Conservation (phyloP, 92 coral and sea anemone genomes). For the Muricea muricata region DNA sequence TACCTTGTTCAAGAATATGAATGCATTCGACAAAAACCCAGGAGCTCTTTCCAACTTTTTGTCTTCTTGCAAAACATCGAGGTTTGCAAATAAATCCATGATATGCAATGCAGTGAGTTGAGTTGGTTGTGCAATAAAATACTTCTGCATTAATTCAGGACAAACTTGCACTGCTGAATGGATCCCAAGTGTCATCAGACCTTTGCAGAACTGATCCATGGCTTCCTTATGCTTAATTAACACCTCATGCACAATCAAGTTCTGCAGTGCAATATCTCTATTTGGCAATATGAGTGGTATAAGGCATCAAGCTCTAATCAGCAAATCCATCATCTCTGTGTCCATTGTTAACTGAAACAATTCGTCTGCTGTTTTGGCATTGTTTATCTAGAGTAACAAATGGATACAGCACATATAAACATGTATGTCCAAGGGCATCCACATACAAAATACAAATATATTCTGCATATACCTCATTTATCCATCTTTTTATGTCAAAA, state of each 20-base stretch:
- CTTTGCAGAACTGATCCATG: conserved; percentile 46
- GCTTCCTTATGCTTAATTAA: conserved; percentile 49
- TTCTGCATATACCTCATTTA: conserved; percentile 64
- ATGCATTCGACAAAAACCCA: conserved; percentile 8
- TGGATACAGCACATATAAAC: not conserved
- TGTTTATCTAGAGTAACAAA: conserved; percentile 36
- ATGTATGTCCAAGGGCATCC: no score
- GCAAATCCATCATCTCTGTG: conserved; percentile 40
- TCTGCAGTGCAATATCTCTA: conserved; percentile 45
- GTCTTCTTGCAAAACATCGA: not conserved
- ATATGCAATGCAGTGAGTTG: conserved; percentile 5
- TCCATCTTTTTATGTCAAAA: conserved; percentile 47
- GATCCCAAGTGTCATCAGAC: conserved; percentile 55
- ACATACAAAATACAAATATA: no score
- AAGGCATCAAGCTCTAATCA: conserved; percentile 55
- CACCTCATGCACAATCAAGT: conserved; percentile 38
- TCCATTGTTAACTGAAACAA: conserved; percentile 12
- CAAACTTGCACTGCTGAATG: conserved; percentile 26
- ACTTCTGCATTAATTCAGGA: conserved; percentile 49
- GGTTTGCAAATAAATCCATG: not conserved
- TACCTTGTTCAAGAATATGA: not conserved
- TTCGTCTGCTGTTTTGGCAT: conserved; percentile 35
- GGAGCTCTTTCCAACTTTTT: not conserved
- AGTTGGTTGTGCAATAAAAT: conserved; percentile 20
- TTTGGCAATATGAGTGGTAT: conserved; percentile 35